Evolutionary conservation across 2,797 vertebrate species (phyloP).

Genomic region (Mallotus villosus): DNA sequence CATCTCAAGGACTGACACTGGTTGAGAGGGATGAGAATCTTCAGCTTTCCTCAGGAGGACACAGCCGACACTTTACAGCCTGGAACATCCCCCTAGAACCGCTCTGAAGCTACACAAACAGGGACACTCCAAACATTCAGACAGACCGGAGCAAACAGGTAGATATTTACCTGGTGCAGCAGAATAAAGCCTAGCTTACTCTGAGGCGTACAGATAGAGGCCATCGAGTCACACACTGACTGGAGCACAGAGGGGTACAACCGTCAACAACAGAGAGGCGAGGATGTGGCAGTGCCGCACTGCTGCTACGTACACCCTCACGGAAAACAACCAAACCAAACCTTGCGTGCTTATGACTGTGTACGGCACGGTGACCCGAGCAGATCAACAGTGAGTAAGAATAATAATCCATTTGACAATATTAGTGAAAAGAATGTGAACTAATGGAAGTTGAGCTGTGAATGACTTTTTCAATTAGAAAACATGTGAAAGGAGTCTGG

Average conservation of each 20-base stretch:
- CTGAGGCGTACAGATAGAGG: slow-evolving; percentile 31
- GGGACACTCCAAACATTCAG: slow-evolving; percentile 32
- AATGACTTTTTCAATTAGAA: slow-evolving; percentile 83
- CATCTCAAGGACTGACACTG: slow-evolving; percentile 3
- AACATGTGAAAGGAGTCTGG: slow-evolving; percentile 82
- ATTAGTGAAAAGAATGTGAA: slow-evolving; percentile 65
- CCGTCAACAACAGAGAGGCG: slow-evolving; percentile 38
- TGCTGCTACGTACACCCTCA: background rate
- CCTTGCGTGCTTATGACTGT: background rate
- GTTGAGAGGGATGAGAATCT: slow-evolving; percentile 3
- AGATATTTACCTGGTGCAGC: slow-evolving; percentile 27
- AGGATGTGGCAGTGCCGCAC: slow-evolving; percentile 25
- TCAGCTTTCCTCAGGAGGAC: background rate
- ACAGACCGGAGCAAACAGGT: slow-evolving; percentile 38
- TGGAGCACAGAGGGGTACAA: slow-evolving; percentile 34
- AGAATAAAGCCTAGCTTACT: slow-evolving; percentile 41
- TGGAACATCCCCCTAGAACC: background rate
- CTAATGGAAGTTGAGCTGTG: slow-evolving; percentile 75
- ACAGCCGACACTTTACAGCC: slow-evolving; percentile 16
- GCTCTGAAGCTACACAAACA: slow-evolving; percentile 40
- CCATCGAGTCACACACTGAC: slow-evolving; percentile 38
- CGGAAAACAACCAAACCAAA: background rate
- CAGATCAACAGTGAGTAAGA: slow-evolving; percentile 54
- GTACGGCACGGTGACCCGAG: slow-evolving; percentile 6
- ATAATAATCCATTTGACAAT: slow-evolving; percentile 57